These are phyloP conservation scores for Phylloscopus collybita DNA, from an alignment of 2,797 vertebrate species.

Conservation along the genomic window DNA sequence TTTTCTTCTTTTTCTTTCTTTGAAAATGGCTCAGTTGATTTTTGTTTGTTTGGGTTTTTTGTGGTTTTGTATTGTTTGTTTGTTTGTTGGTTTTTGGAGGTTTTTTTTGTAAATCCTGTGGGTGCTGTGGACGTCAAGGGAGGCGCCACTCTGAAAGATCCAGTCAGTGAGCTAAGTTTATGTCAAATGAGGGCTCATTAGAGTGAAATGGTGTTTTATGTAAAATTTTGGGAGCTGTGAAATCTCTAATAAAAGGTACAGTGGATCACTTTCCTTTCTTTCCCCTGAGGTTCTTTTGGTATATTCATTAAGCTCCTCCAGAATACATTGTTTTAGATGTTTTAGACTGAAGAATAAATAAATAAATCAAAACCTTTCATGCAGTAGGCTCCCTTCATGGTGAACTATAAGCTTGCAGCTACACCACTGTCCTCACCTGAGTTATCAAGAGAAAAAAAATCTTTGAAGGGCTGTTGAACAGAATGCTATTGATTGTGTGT, in stretches of 20 bases:
- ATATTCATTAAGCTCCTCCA: background rate
- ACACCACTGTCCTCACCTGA: background rate
- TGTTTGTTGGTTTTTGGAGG: background rate
- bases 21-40: background rate
- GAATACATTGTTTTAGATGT: background rate
- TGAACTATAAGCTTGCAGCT: background rate
- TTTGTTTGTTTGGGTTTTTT: no score
- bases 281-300: background rate
- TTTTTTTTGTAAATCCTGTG: background rate
- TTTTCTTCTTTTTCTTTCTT: background rate
- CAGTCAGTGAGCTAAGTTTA: background rate
- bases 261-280: background rate
- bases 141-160: background rate
- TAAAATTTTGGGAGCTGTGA: background rate
- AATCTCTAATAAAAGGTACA: background rate
- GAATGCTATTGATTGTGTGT: background rate
- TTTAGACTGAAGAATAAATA: background rate
- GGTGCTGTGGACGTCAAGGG: background rate
- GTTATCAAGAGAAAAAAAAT: background rate
- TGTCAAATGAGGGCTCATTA: background rate
- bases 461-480: background rate
- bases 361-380: background rate
- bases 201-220: background rate
- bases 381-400: background rate
- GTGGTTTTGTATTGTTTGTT: no score